Percentiles rank a stretch among this genome's conserved stretches.
Conservation (phyloP, 2,888 invertebrate genomes). For the Drosophila flavopinicola region DNA sequence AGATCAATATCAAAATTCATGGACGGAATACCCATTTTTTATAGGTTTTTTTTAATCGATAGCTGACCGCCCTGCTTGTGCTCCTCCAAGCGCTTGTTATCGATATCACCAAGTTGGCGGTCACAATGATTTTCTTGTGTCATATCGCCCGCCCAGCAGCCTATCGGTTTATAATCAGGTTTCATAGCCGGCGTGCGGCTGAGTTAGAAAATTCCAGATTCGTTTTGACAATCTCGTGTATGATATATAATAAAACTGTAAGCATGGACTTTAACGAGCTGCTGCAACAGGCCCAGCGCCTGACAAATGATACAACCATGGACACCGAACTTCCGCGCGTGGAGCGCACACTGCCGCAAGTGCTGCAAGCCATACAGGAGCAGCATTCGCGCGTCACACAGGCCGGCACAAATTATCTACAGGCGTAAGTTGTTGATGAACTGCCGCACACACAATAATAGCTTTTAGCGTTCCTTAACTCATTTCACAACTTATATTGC, state of each 20-base stretch:
- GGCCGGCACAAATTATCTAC: constrained; percentile 93
- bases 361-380: constrained; percentile 95
- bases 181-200: constrained; percentile 5
- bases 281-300: constrained; percentile 95
- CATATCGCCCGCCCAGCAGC: constrained; percentile 9
- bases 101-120: background rate
- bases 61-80: background rate
- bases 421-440: constrained; percentile 90
- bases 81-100: no score
- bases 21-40: no score
- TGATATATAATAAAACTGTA: background rate
- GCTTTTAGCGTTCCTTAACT: no score
- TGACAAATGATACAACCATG: constrained; percentile 94
- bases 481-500: constrained; percentile 57
- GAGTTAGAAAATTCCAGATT: background rate
- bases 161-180: constrained; percentile 2
- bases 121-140: background rate
- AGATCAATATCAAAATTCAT: no score
- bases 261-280: constrained; percentile 92
- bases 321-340: constrained; percentile 93
- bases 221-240: background rate
- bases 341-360: constrained; percentile 95
- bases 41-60: background rate
- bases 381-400: constrained; percentile 94
- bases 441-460: no score